phyloP scores from a whole-genome alignment of 2,113 vertebrate species.

The Pipa parva region DNA sequence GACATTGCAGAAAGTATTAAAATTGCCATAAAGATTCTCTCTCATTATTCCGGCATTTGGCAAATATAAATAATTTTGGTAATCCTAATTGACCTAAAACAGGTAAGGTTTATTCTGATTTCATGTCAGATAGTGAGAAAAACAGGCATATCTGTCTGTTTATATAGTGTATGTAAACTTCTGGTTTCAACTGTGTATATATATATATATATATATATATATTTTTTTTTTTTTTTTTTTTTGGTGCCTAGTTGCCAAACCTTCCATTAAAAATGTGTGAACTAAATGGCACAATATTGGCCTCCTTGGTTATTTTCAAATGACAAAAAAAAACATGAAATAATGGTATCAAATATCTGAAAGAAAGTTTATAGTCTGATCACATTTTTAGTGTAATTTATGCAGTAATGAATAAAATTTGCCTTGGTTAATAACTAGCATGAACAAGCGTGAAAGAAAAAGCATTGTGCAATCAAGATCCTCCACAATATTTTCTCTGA shows the following conservation, averaged over 20 bases:
- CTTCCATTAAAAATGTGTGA: conserved; percentile 67
- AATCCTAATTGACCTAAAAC: too few relatives aligned
- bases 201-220: conserved; percentile 16
- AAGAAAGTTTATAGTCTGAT: conserved; percentile 53
- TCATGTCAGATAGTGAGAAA: too few relatives aligned
- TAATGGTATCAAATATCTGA: conserved; percentile 26
- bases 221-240: neutral
- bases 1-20: too few relatives aligned
- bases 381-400: conserved; percentile 75
- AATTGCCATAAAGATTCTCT: too few relatives aligned
- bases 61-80: too few relatives aligned
- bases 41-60: too few relatives aligned
- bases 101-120: too few relatives aligned
- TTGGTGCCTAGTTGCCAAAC: conserved; percentile 39
- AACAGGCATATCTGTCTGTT: too few relatives aligned
- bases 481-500: conserved; percentile 90
- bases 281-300: conserved; percentile 66
- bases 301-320: conserved; percentile 38
- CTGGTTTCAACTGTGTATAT: too few relatives aligned
- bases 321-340: conserved; percentile 48
- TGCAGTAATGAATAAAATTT: conserved; percentile 72
- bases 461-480: conserved; percentile 85
- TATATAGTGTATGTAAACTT: too few relatives aligned
- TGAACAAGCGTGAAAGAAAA: conserved; percentile 79
- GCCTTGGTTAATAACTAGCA: conserved; percentile 71